A percentile compares a stretch with the other conserved stretches of the same genome.
phyloP scores from a whole-genome alignment of 2,113 vertebrate genomes.

The Salminus brasiliensis region DNA sequence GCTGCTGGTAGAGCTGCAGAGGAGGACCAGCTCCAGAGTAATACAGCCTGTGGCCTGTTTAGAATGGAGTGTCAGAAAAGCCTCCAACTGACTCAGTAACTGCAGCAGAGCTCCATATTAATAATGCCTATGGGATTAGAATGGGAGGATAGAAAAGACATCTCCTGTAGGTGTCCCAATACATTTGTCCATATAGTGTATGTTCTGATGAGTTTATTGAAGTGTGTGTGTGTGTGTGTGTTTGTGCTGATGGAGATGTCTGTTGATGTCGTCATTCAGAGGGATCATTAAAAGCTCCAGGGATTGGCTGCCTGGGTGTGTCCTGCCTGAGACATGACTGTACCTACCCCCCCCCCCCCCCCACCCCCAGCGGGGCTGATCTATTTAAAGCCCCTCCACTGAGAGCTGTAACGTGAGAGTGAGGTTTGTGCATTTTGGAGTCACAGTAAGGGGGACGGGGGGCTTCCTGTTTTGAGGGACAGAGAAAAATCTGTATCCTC shows the following conservation, averaged over 20 bases:
- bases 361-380: no score
- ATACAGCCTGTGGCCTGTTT: no score
- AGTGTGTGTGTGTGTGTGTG: background rate
- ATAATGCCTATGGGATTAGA: no score
- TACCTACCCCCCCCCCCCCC: background rate
- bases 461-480: conserved; percentile 76
- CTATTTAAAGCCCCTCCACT: no score
- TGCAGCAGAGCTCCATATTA: no score
- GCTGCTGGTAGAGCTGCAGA: no score
- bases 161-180: no score
- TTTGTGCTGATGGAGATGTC: conserved; percentile 36
- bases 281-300: background rate
- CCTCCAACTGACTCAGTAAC: no score
- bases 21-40: no score
- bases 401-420: no score
- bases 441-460: conserved; percentile 58
- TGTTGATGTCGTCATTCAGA: background rate
- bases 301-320: background rate
- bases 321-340: conserved; percentile 9
- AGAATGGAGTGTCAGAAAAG: no score
- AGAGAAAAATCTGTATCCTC: conserved; percentile 75
- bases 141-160: no score
- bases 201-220: background rate
- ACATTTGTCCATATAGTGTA: background rate
- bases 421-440: conserved; percentile 35